Percentiles rank a stretch among this genome's conserved stretches.
Conservation (phyloP, 1,140 invertebrate species). For the Steinernema feltiae region DNA sequence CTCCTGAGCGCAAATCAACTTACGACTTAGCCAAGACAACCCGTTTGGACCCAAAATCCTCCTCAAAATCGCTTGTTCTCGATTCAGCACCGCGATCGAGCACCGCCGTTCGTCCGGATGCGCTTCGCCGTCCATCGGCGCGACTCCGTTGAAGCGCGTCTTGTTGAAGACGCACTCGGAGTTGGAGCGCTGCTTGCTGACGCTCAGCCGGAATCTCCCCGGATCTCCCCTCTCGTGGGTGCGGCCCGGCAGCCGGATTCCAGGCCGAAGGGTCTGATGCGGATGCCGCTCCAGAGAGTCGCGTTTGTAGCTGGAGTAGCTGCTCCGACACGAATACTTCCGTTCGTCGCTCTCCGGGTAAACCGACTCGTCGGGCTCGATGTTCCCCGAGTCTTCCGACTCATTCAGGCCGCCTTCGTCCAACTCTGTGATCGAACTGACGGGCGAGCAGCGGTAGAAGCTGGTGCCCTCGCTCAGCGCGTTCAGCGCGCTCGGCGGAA, state of each 20-base stretch:
- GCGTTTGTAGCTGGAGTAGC: constrained; percentile 11
- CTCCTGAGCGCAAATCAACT: neutral
- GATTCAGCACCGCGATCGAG: constrained; percentile 39
- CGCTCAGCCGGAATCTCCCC: constrained; percentile 18
- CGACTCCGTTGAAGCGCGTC: neutral
- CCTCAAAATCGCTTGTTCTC: constrained; percentile 45
- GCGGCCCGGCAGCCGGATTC: neutral
- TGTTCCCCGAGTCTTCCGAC: neutral
- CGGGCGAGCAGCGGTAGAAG: constrained; percentile 24
- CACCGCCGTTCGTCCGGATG: constrained; percentile 24
- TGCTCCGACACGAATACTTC: neutral
- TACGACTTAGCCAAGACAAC: constrained; percentile 33
- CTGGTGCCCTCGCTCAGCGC: neutral
- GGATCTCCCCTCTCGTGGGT: constrained; percentile 23
- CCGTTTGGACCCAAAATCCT: constrained; percentile 47
- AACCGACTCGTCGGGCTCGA: neutral
- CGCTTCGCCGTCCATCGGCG: neutral
- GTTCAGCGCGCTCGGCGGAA: neutral
- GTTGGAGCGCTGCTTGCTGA: constrained; percentile 29
- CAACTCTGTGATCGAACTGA: constrained; percentile 22
- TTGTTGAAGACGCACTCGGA: constrained; percentile 33
- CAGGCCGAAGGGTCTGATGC: neutral
- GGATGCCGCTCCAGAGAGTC: constrained; percentile 8
- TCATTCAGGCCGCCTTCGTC: constrained; percentile 16
- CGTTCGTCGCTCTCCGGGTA: neutral